Evolutionary conservation across 2,888 invertebrate species (phyloP).

Genomic region (Acanthacorydalis orientalis): DNA sequence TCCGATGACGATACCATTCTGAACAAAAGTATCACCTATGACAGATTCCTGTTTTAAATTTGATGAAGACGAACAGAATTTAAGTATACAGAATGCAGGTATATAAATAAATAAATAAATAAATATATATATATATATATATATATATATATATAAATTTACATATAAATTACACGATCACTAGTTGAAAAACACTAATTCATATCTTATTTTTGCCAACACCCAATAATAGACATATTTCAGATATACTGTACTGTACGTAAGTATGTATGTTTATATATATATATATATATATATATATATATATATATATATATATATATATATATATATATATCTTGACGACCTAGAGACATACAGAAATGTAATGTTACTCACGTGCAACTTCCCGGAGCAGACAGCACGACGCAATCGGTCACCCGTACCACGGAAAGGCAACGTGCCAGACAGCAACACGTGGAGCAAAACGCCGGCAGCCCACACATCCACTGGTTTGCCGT

Average conservation of each 20-base stretch:
- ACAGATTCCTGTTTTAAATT: too few species aligned
- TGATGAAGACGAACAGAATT: too few species aligned
- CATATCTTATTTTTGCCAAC: too few species aligned
- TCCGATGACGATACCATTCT: too few species aligned
- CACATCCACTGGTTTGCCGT: conserved; percentile 90
- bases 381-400: conserved; percentile 69
- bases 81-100: too few species aligned
- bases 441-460: conserved; percentile 85
- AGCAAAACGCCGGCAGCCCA: conserved; percentile 95
- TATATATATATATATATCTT: too few species aligned
- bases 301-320: not conserved
- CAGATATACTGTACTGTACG: not conserved
- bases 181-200: too few species aligned
- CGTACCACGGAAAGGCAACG: conserved; percentile 89
- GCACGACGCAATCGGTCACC: conserved; percentile 84
- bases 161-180: too few species aligned
- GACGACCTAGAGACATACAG: not conserved
- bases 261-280: not conserved
- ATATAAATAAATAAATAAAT: too few species aligned
- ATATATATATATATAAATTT: too few species aligned
- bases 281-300: not conserved
- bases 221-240: not conserved
- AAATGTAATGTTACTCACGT: conserved; percentile 35
- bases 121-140: too few species aligned
- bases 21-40: too few species aligned